A percentile compares a stretch with the other conserved stretches of the same genome.
These are phyloP conservation scores for Phocoena phocoena DNA, from an alignment of 2,113 vertebrate genomes.

Conservation along the genomic window DNA sequence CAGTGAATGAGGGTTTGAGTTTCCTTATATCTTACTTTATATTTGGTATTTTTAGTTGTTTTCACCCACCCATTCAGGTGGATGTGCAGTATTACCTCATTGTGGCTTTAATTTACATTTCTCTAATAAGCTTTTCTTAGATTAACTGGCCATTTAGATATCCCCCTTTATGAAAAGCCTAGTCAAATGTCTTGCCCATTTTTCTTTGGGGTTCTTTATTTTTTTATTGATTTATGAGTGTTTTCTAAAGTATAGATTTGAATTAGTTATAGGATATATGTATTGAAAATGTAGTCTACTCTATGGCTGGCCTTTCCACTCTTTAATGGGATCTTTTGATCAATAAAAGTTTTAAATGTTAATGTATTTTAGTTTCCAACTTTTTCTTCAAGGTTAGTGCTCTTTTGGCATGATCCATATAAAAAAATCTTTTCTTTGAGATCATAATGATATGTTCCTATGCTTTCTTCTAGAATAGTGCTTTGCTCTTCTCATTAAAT, in stretches of 20 bases:
- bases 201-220: not conserved
- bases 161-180: not conserved
- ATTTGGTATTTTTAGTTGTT: not conserved
- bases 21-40: not conserved
- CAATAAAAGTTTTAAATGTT: not conserved
- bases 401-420: not conserved
- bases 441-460: not conserved
- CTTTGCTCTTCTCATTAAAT: not conserved
- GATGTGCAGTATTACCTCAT: not conserved
- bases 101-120: slow-evolving; percentile 3
- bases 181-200: not conserved
- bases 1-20: not conserved
- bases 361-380: not conserved
- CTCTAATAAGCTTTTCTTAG: not conserved
- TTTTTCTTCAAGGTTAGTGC: not conserved
- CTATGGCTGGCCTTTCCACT: not conserved
- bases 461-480: not conserved
- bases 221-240: not conserved
- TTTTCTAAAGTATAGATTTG: not conserved
- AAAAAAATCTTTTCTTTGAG: not conserved
- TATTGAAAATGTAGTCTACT: not conserved
- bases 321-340: not conserved
- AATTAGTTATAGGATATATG: not conserved
- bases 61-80: not conserved
- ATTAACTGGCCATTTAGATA: not conserved